Evolutionary conservation across 2,797 vertebrate species (phyloP), one percentile per base, ranked within the genome.

Genomic region (Gouania willdenowi): DNA sequence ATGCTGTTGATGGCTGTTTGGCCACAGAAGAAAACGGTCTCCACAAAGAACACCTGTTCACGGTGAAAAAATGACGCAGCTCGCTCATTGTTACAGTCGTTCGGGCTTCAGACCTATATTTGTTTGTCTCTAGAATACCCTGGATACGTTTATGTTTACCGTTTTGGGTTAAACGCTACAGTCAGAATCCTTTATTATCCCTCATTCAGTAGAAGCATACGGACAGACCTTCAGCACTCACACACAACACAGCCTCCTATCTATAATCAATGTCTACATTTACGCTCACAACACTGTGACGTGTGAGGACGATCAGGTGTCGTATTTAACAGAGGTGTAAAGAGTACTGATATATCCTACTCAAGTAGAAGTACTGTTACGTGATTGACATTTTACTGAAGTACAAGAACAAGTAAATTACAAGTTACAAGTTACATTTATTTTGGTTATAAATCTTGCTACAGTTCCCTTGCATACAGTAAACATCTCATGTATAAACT

Each of bases 1-100:
- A 77, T 79, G 44, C 73, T 79, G 82, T 79, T 78, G 81, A 86
- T 77, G 81, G 76, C 64, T 76, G 79, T 66, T 78, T 79, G 69
- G 79, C 66, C 23, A 52, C 49, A 64, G 68, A 81, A 82, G 63
- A 82, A 72, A 81, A 72, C 74, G 61, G 52, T 61, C 75, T 52
- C 19, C 43, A 77, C 48, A 71, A 51, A 84, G 66, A 78, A 65
- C 77, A 79, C 61, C 76, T 73, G 67, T 73, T 75, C 75, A 67
- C 69, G 64, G 62, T 67, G 51, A 73, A 64, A 67, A n/a, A 75
- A 77, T 67, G 8, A 52, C 52, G 44, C 47, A 6, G 9, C 20
- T 8, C 4, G 6, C 31, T 45, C 33, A 57, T 56, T 57, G 34
- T 52, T 66, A 48, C 41, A 7, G 12, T 43, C 27, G 41, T 52